These are phyloP conservation scores for Exephanes ischioxanthus DNA, from an alignment of 2,888 invertebrate species.

Conservation along the genomic window DNA sequence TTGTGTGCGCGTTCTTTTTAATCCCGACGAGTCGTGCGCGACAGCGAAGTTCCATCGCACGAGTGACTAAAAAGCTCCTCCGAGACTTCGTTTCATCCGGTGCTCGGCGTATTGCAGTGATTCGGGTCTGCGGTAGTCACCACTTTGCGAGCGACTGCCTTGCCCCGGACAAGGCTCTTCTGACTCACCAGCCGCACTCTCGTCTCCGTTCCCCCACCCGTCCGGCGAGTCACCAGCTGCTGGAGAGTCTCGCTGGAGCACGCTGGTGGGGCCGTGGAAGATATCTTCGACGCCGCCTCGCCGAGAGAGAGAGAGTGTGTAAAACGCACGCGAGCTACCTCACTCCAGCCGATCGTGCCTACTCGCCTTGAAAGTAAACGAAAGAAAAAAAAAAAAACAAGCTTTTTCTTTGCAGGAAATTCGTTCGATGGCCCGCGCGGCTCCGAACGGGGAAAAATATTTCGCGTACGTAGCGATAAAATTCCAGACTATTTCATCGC, in stretches of 20 bases:
- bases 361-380: background rate
- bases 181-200: conserved; percentile 40
- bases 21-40: background rate
- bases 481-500: background rate
- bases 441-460: background rate
- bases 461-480: background rate
- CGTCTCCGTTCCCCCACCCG: conserved; percentile 37
- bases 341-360: background rate
- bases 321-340: background rate
- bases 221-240: conserved; percentile 57
- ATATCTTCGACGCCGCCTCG: background rate
- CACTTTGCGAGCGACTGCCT: conserved; percentile 60
- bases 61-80: background rate
- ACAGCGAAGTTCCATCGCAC: conserved; percentile 14
- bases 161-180: conserved; percentile 17
- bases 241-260: conserved; percentile 47
- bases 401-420: background rate
- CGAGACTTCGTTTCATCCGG: conserved; percentile 3
- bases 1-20: background rate
- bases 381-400: background rate
- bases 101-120: background rate
- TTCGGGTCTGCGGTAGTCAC: conserved; percentile 42
- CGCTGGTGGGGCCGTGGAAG: conserved; percentile 6
- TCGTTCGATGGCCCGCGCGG: background rate
- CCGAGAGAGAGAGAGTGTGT: background rate